phyloP scores from a whole-genome alignment of 2,113 vertebrate species.

The Anoura caudifer region DNA sequence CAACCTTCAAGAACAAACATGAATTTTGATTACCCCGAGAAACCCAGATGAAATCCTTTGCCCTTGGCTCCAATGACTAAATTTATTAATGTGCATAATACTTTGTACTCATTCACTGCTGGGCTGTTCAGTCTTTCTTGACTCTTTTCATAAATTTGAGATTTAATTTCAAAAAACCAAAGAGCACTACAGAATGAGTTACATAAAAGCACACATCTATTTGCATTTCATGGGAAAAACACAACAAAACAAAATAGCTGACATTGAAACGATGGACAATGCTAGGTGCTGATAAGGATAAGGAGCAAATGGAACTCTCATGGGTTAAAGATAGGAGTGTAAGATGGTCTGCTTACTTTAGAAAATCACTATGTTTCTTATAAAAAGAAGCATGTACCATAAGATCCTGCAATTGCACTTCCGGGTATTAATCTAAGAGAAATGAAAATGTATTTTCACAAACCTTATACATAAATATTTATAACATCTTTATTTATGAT shows the following conservation, averaged over 20 bases:
- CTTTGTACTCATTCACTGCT: accelerated
- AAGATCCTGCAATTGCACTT: not conserved
- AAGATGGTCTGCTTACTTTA: not conserved
- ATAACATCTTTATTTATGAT: not conserved
- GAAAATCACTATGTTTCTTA: not conserved
- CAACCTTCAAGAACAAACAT: accelerated
- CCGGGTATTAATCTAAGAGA: not conserved
- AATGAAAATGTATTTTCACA: not conserved
- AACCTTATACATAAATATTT: not conserved
- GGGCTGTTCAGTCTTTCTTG: not conserved
- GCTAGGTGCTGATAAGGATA: not conserved
- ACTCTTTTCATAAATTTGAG: not conserved
- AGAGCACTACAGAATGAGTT: constrained; percentile 49
- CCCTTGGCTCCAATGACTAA: accelerated
- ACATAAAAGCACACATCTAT: constrained; percentile 62
- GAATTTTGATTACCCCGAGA: not conserved
- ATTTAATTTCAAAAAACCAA: not conserved
- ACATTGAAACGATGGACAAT: not conserved
- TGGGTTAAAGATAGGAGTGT: not conserved
- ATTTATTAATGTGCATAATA: accelerated
- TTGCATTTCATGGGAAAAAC: not conserved
- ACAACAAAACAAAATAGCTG: not conserved
- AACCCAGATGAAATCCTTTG: accelerated
- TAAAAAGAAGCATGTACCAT: not conserved
- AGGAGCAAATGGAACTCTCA: not conserved